Percentiles rank a stretch among this genome's conserved stretches.
Conservation (phyloP, 1,140 invertebrate genomes). For the Polyergus mexicanus region DNA sequence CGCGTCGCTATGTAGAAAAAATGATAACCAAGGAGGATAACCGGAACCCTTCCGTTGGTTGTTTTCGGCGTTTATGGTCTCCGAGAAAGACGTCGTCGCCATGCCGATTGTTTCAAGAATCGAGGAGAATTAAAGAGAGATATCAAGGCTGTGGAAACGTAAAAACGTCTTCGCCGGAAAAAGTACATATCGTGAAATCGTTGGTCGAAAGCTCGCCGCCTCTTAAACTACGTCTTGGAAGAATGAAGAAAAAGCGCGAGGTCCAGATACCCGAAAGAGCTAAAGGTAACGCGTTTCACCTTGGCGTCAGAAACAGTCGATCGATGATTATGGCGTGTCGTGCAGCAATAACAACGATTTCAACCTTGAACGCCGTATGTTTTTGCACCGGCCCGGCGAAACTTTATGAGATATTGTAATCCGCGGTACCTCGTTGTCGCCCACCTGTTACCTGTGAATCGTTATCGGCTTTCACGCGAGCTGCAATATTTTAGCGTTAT, state of each 20-base stretch:
- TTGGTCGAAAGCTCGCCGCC: neutral
- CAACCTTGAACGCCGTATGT: conserved; percentile 42
- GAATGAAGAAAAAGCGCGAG: neutral
- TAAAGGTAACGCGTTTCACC: conserved; percentile 48
- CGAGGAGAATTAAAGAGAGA: neutral
- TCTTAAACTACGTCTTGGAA: neutral
- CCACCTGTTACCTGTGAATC: conserved; percentile 55
- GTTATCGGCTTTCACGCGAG: conserved; percentile 18
- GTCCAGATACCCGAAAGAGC: neutral
- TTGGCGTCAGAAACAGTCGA: conserved; percentile 32
- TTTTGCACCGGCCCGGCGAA: conserved; percentile 24
- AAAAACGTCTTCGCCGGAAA: neutral
- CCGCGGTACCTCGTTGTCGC: conserved; percentile 17
- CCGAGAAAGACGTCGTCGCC: neutral
- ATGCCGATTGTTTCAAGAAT: neutral
- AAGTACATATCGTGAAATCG: no score
- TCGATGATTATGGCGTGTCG: conserved; percentile 52
- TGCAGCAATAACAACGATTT: conserved; percentile 47
- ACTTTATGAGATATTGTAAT: conserved; percentile 29
- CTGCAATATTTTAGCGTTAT: neutral
- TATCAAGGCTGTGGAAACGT: neutral
- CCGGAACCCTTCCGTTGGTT: neutral
- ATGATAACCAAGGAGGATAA: neutral
- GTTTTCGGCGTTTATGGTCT: neutral
- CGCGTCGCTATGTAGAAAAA: neutral